phyloP scores from a whole-genome alignment of 2,797 vertebrate species.

The Crax fasciolata region DNA sequence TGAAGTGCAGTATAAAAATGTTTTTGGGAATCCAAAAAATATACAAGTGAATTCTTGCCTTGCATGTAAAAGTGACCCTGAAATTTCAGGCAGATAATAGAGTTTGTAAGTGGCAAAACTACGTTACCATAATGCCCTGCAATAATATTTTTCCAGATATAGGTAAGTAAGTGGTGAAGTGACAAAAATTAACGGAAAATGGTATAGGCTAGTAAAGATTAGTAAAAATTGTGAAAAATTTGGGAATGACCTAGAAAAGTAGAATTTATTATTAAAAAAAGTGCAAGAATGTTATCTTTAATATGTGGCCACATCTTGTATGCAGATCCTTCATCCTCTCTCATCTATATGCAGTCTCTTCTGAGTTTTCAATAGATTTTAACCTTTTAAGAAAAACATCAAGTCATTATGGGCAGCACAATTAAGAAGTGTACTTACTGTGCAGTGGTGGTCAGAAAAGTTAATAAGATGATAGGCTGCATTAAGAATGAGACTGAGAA shows the following conservation, averaged over 20 bases:
- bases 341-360: not conserved
- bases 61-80: not conserved
- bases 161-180: not conserved
- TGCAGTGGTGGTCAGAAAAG: constrained; percentile 8
- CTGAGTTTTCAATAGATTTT: constrained; percentile 9
- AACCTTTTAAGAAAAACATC: not conserved
- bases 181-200: not conserved
- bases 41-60: not conserved
- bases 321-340: not conserved
- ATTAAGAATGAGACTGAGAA: constrained; percentile 16
- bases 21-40: not conserved
- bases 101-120: not conserved
- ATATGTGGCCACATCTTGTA: not conserved
- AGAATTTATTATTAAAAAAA: not conserved
- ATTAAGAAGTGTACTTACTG: constrained; percentile 16
- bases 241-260: not conserved
- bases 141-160: not conserved
- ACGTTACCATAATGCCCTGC: not conserved
- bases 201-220: not conserved
- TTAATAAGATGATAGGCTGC: constrained; percentile 31
- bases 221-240: not conserved
- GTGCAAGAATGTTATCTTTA: not conserved
- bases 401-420: not conserved
- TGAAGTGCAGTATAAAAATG: not conserved
- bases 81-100: not conserved